phyloP scores from a whole-genome alignment of 2,113 vertebrate species.

The Alligator mississippiensis region DNA sequence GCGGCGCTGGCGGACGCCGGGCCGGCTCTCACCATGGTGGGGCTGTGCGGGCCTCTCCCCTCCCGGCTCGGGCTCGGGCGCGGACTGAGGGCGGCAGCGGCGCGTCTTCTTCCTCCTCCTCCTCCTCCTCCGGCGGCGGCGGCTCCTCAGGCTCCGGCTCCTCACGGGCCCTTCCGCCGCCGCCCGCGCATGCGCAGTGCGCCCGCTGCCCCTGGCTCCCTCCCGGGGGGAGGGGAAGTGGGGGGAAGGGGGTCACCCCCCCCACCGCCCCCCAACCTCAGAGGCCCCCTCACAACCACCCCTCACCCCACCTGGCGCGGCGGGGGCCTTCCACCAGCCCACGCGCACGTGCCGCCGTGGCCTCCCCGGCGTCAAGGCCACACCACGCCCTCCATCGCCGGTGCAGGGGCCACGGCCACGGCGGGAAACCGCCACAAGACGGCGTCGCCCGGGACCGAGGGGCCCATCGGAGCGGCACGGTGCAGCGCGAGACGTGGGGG shows the following conservation, averaged over 20 bases:
- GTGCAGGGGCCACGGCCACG: too few relatives aligned
- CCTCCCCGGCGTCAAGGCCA: too few relatives aligned
- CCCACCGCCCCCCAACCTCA: neutral
- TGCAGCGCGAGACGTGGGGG: neutral
- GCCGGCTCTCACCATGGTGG: slow-evolving; percentile 64
- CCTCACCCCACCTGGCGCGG: neutral
- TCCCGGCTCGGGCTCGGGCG: slow-evolving; percentile 58
- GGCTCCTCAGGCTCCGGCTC: slow-evolving; percentile 77
- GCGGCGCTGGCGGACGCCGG: neutral
- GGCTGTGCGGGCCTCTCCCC: slow-evolving; percentile 59
- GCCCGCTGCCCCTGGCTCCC: neutral
- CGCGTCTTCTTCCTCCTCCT: neutral
- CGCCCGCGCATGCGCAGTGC: slow-evolving; percentile 88
- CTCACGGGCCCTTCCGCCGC: slow-evolving; percentile 77
- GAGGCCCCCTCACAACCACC: neutral
- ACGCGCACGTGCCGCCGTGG: neutral
- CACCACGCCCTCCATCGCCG: fast-evolving
- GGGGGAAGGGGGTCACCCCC: neutral
- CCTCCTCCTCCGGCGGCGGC: slow-evolving; percentile 11
- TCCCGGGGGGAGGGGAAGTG: neutral
- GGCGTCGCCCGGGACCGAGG: too few relatives aligned
- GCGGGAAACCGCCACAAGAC: too few relatives aligned
- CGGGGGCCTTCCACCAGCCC: fast-evolving
- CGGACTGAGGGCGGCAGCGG: slow-evolving; percentile 48
- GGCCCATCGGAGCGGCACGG: neutral